These are phyloP conservation scores for Ephialtes manifestator DNA, from an alignment of 2,888 invertebrate species.

Conservation along the genomic window DNA sequence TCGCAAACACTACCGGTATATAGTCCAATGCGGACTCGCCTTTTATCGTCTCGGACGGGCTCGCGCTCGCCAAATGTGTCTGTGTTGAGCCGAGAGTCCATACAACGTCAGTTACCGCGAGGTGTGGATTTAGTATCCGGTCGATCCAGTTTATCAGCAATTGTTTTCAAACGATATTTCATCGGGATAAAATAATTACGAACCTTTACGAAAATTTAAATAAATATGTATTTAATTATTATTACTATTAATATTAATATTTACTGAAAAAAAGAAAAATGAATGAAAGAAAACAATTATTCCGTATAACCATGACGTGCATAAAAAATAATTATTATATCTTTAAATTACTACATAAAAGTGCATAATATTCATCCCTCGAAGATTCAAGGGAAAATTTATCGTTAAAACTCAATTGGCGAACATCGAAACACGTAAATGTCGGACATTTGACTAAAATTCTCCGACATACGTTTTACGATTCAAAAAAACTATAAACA, in stretches of 20 bases:
- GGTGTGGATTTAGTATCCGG: constrained; percentile 10
- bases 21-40: neutral
- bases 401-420: neutral
- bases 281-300: too few species aligned
- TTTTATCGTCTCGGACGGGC: constrained; percentile 54
- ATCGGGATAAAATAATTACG: neutral
- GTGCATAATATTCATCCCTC: neutral
- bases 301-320: too few species aligned
- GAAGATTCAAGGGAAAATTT: neutral
- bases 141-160: constrained; percentile 1
- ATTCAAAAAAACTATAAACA: neutral
- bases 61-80: constrained; percentile 21
- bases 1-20: constrained; percentile 40
- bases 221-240: too few species aligned
- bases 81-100: constrained; percentile 15
- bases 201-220: neutral
- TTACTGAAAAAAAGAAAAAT: too few species aligned
- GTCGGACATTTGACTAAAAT: neutral
- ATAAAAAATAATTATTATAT: too few species aligned
- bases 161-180: neutral
- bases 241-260: too few species aligned
- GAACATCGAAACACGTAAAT: neutral
- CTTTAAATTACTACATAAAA: too few species aligned
- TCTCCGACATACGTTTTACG: neutral
- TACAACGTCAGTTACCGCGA: constrained; percentile 12